A percentile compares a stretch with the other conserved stretches of the same genome.
Evolutionary conservation across 2,797 vertebrate species (phyloP).

Genomic region (Xenops minutus): DNA sequence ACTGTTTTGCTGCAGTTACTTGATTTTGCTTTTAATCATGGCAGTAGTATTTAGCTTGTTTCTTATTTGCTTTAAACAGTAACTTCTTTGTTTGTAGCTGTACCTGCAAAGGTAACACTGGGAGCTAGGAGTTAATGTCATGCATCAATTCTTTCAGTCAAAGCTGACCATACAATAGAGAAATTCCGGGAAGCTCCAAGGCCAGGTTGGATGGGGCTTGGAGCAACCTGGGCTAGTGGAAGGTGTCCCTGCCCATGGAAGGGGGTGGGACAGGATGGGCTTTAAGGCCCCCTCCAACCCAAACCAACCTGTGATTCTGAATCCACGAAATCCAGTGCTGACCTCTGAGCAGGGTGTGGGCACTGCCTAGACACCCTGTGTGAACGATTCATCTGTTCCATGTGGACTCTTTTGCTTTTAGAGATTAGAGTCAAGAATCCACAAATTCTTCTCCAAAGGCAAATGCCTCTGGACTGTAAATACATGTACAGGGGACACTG

Average conservation of each 20-base stretch:
- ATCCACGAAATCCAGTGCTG: background rate
- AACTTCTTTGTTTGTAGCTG: background rate
- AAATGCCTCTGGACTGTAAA: constrained; percentile 1
- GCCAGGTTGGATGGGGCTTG: background rate
- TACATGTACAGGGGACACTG: background rate
- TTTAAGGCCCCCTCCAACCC: background rate
- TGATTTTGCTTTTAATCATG: background rate
- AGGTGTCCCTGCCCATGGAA: background rate
- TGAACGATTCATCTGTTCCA: background rate
- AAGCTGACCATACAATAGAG: background rate
- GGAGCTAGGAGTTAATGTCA: background rate
- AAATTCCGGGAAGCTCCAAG: background rate
- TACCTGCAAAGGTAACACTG: background rate
- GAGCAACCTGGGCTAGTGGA: background rate
- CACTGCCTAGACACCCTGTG: background rate
- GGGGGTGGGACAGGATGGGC: background rate
- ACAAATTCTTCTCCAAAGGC: background rate
- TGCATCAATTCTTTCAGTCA: background rate
- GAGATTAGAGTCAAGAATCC: constrained; percentile 11
- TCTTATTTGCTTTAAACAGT: background rate
- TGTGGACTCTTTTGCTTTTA: background rate
- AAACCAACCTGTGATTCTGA: background rate
- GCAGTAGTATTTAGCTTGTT: background rate
- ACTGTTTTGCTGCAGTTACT: background rate
- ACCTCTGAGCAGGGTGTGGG: background rate